Evolutionary conservation across 2,888 invertebrate species (phyloP).

Genomic region (Apoda limacodes): DNA sequence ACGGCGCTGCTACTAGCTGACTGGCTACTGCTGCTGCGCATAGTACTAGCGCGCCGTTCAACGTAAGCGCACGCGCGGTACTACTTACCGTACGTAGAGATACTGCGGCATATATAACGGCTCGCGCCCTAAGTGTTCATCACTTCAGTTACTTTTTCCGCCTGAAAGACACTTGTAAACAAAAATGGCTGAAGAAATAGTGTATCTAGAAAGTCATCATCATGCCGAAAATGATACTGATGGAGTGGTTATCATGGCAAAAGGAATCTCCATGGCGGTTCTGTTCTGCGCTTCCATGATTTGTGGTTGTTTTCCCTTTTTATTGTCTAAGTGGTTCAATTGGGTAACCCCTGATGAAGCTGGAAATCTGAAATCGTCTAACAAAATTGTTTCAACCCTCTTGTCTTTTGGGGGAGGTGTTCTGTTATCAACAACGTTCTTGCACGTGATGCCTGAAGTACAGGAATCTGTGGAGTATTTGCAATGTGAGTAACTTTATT

Average conservation of each 20-base stretch:
- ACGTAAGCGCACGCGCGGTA: conserved; percentile 52
- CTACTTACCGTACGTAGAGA: no score
- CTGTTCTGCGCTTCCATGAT: conserved; percentile 80
- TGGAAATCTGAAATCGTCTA: conserved; percentile 57
- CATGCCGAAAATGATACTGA: conserved; percentile 40
- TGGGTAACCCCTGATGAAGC: conserved; percentile 66
- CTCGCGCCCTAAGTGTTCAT: no score
- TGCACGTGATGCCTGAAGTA: conserved; percentile 85
- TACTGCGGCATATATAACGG: conserved; percentile 61
- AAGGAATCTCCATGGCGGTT: conserved; percentile 82
- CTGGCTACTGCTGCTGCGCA: no score
- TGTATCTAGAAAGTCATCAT: conserved; percentile 17
- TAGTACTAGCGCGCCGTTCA: conserved; percentile 49
- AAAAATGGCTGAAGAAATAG: conserved; percentile 21
- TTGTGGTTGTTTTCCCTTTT: conserved; percentile 80
- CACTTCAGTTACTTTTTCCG: no score
- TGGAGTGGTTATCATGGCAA: conserved; percentile 75
- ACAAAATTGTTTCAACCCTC: conserved; percentile 68
- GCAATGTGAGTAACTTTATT: conserved; percentile 61
- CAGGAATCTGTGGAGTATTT: conserved; percentile 74
- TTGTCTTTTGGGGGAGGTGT: conserved; percentile 90
- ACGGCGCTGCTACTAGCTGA: no score
- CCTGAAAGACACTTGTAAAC: no score
- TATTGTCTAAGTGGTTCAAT: conserved; percentile 74
- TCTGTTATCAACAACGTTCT: conserved; percentile 82